Conservation (phyloP, 1,140 invertebrate species). For the Trichoplusia ni region DNA sequence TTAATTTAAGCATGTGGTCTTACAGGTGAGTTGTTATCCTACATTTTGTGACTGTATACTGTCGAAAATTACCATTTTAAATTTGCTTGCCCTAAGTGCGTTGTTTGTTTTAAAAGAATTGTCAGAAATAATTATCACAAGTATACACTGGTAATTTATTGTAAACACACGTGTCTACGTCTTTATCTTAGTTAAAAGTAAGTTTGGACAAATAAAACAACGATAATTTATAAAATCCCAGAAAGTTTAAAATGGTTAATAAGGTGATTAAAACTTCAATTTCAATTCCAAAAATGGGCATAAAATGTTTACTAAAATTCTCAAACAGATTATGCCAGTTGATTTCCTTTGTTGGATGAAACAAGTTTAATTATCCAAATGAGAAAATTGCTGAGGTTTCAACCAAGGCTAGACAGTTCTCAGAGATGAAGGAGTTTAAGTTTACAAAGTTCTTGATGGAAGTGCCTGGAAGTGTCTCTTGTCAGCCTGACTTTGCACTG, state of each 20-base stretch:
- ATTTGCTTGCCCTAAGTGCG: neutral
- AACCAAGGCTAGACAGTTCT: neutral
- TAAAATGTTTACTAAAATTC: too few species aligned
- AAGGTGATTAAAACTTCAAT: too few species aligned
- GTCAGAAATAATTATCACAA: too few species aligned
- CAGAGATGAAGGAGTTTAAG: neutral
- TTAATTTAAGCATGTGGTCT: slow-evolving; percentile 86
- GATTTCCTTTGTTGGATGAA: neutral
- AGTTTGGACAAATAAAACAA: too few species aligned
- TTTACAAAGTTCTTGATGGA: neutral
- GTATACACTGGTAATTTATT: too few species aligned
- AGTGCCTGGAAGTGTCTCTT: neutral
- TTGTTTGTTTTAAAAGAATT: neutral
- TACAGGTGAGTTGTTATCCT: slow-evolving; percentile 80
- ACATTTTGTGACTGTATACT: neutral
- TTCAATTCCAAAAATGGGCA: too few species aligned
- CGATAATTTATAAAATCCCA: too few species aligned
- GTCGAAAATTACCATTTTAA: neutral
- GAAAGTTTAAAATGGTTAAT: too few species aligned
- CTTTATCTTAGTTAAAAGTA: too few species aligned
- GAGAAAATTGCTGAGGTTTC: slow-evolving; percentile 13
- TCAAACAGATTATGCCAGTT: neutral
- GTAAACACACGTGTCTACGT: too few species aligned
- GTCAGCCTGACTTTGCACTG: neutral
- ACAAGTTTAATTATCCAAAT: neutral